phyloP scores from a whole-genome alignment of 2,888 invertebrate genomes.

The Prenolepis imparis region DNA sequence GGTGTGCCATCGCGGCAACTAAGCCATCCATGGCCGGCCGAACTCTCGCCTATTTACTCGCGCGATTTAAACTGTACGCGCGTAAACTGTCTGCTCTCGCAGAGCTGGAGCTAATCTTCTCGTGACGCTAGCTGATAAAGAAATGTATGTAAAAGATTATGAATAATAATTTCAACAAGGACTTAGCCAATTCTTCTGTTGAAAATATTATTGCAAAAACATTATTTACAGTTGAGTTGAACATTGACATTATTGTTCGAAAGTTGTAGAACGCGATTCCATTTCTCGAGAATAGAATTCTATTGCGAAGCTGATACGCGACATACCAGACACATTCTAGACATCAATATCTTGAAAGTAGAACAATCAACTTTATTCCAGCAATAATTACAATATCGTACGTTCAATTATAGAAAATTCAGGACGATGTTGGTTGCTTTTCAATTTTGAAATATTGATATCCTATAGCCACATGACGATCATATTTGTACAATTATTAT shows the following conservation, averaged over 20 bases:
- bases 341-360: background rate
- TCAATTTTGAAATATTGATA: background rate
- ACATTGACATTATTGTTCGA: background rate
- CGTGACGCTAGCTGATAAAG: conserved; percentile 33
- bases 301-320: background rate
- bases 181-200: background rate
- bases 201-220: background rate
- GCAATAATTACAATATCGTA: background rate
- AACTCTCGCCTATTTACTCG: conserved; percentile 84
- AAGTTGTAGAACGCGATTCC: background rate
- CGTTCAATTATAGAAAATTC: background rate
- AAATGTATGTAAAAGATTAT: background rate
- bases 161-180: background rate
- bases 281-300: background rate
- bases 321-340: background rate
- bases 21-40: conserved; percentile 82
- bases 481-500: background rate
- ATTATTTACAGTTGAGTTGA: background rate
- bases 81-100: conserved; percentile 59
- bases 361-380: background rate
- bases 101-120: conserved; percentile 52
- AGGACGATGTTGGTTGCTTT: background rate
- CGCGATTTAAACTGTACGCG: conserved; percentile 69
- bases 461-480: background rate
- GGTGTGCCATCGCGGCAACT: conserved; percentile 85